Conservation (phyloP, 2,797 vertebrate genomes). For the Phoebastria nigripes region DNA sequence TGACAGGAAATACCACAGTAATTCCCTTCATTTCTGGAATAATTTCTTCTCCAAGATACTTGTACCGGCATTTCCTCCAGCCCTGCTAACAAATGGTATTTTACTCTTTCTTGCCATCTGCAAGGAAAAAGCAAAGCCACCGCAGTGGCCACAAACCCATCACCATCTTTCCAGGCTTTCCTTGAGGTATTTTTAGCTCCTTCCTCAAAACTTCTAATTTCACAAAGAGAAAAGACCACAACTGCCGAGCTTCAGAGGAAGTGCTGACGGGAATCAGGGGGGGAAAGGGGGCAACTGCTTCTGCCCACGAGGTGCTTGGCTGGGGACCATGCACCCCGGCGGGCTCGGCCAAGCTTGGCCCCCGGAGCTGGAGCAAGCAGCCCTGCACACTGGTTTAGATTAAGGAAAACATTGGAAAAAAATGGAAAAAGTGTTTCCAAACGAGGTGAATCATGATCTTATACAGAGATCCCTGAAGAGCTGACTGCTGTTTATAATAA, state of each 20-base stretch:
- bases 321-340: accelerated
- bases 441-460: conserved; percentile 55
- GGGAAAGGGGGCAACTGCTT: background rate
- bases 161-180: conserved; percentile 15
- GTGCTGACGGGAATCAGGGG: background rate
- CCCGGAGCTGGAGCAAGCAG: background rate
- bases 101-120: background rate
- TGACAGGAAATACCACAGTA: conserved; percentile 55
- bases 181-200: conserved; percentile 12
- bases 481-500: conserved; percentile 59
- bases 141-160: background rate
- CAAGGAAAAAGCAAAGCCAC: conserved; percentile 20
- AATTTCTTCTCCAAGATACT: conserved; percentile 22
- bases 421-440: conserved; percentile 41
- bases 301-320: background rate
- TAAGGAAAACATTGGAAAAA: conserved; percentile 3
- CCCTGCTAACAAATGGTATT: conserved; percentile 2
- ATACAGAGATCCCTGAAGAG: conserved; percentile 58
- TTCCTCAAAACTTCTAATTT: conserved; percentile 12
- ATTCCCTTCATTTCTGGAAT: conserved; percentile 39
- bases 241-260: background rate
- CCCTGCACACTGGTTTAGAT: conserved; percentile 20
- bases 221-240: background rate
- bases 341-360: background rate
- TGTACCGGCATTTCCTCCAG: conserved; percentile 31